A percentile compares a stretch with the other conserved stretches of the same genome.
These are phyloP conservation scores for Phyllostomus hastatus DNA, from an alignment of 2,113 vertebrate genomes.

Conservation along the genomic window DNA sequence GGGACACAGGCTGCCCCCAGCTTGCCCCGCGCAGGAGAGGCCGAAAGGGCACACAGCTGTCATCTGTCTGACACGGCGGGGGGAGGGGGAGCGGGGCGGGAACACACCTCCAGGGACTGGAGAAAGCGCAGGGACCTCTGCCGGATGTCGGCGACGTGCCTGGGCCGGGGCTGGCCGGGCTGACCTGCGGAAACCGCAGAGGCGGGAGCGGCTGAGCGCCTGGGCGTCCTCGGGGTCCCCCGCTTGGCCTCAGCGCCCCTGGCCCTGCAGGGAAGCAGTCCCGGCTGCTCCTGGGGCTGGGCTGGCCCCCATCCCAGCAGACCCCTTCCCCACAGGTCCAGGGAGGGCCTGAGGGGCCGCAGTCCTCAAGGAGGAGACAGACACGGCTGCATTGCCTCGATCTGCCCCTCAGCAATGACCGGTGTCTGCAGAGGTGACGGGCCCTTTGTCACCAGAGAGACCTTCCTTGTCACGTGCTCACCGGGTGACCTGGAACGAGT, in stretches of 20 bases:
- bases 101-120: constrained; percentile 72
- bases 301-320: too few species aligned
- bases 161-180: not conserved
- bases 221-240: accelerated
- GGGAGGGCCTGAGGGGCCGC: not conserved
- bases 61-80: accelerated
- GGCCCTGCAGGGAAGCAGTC: not conserved
- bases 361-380: accelerated
- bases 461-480: accelerated
- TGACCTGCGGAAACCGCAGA: constrained; percentile 42
- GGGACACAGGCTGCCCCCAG: not conserved
- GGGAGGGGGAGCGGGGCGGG: not conserved
- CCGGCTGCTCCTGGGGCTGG: not conserved
- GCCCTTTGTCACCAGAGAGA: not conserved
- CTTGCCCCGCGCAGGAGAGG: not conserved
- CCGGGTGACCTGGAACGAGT: not conserved
- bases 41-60: not conserved
- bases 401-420: accelerated
- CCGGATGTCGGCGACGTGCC: not conserved
- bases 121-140: constrained; percentile 57
- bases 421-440: accelerated
- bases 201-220: not conserved
- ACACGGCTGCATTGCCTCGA: accelerated
- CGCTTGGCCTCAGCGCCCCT: not conserved
- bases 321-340: accelerated